Evolutionary conservation across 2,797 vertebrate genomes (phyloP).

Genomic region (Phoxinus dragarum): DNA sequence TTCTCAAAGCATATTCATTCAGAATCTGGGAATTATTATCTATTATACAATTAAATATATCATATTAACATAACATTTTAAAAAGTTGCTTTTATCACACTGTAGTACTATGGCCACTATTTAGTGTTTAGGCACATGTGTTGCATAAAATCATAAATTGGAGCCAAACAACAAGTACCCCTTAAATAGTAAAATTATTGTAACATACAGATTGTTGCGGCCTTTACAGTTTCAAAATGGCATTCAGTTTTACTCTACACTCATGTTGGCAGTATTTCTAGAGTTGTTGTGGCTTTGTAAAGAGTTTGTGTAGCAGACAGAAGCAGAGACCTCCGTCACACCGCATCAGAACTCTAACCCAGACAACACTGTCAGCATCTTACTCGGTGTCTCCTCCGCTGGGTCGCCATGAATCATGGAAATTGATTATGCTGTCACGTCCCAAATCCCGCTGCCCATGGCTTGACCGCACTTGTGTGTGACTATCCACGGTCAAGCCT

Average conservation of each 20-base stretch:
- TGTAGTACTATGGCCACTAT: too few species aligned
- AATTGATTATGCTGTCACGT: constrained; percentile 82
- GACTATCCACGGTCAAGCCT: constrained; percentile 79
- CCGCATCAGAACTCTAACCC: constrained; percentile 53
- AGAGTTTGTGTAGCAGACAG: constrained; percentile 4
- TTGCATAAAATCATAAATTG: not conserved
- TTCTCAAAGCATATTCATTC: too few species aligned
- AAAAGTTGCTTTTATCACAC: not conserved
- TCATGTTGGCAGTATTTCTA: not conserved
- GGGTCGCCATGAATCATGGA: constrained; percentile 76
- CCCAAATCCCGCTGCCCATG: constrained; percentile 73
- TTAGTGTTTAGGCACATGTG: not conserved
- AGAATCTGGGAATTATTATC: too few species aligned
- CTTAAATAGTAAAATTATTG: not conserved
- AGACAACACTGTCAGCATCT: constrained; percentile 71
- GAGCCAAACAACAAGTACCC: not conserved
- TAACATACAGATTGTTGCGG: not conserved
- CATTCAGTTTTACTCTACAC: not conserved
- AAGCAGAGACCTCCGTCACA: constrained; percentile 35
- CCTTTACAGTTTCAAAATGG: not conserved
- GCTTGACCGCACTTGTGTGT: constrained; percentile 75
- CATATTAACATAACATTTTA: too few species aligned
- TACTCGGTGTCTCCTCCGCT: constrained; percentile 66
- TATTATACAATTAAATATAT: too few species aligned
- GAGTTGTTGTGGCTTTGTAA: constrained; percentile 27